These are phyloP conservation scores for Dicaeum eximium DNA, from an alignment of 2,113 vertebrate genomes.

Conservation along the genomic window DNA sequence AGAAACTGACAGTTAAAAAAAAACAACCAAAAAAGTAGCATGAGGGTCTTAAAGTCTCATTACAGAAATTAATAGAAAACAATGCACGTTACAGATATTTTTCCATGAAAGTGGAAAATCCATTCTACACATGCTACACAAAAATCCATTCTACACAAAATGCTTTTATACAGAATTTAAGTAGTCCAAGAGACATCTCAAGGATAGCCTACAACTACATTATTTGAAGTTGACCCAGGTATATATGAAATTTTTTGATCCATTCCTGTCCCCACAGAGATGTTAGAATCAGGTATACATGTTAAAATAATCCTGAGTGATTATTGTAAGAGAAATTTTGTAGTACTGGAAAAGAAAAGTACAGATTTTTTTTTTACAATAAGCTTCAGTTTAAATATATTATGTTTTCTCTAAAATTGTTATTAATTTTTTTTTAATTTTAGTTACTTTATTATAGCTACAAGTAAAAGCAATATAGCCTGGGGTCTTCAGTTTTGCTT, in stretches of 20 bases:
- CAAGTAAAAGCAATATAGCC: not conserved
- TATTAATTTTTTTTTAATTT: fast-evolving
- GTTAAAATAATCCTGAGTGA: not conserved
- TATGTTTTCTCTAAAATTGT: not conserved
- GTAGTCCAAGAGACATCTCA: not conserved
- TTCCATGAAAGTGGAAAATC: not conserved
- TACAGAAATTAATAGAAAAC: not conserved
- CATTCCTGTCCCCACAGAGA: too few species aligned
- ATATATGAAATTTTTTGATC: not conserved
- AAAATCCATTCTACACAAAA: not conserved
- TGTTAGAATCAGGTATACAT: not conserved
- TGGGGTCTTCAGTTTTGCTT: not conserved
- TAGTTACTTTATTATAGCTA: not conserved
- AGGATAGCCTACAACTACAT: not conserved
- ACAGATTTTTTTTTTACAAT: not conserved
- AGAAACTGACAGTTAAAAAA: not conserved
- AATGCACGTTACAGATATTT: not conserved
- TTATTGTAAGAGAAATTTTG: not conserved
- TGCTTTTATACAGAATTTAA: not conserved
- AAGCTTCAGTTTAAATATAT: not conserved
- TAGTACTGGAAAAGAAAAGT: not conserved
- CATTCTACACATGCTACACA: too few species aligned
- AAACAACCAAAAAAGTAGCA: not conserved
- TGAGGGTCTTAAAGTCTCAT: not conserved
- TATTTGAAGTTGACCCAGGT: not conserved